These are phyloP conservation scores for Epinotia demarniana DNA, from an alignment of 2,888 invertebrate species.

Conservation along the genomic window DNA sequence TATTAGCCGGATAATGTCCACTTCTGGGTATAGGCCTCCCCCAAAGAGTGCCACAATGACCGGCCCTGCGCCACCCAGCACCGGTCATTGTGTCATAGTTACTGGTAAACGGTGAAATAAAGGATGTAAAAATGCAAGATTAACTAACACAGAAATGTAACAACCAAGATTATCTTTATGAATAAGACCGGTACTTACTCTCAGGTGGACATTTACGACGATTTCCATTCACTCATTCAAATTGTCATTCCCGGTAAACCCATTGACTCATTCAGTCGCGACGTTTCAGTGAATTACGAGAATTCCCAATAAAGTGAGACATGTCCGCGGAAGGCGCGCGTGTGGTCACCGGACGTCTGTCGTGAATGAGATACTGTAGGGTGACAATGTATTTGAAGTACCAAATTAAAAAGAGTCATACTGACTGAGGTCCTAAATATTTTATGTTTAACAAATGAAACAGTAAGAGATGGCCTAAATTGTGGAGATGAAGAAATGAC, in stretches of 20 bases:
- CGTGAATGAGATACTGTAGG: constrained; percentile 25
- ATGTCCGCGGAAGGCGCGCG: constrained; percentile 67
- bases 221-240: constrained; percentile 33
- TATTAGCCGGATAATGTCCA: too few species aligned
- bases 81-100: too few species aligned
- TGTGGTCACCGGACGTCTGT: constrained; percentile 71
- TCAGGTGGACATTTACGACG: constrained; percentile 34
- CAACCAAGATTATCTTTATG: neutral
- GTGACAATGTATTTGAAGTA: constrained; percentile 18
- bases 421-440: neutral
- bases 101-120: too few species aligned
- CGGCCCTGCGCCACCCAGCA: too few species aligned
- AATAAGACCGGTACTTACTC: constrained; percentile 14
- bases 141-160: neutral
- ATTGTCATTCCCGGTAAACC: constrained; percentile 51
- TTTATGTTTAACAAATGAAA: neutral
- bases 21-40: too few species aligned
- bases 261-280: constrained; percentile 51
- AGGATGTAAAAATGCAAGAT: too few species aligned
- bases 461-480: neutral
- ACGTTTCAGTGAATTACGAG: constrained; percentile 69
- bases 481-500: too few species aligned
- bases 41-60: too few species aligned
- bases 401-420: neutral
- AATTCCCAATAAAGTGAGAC: constrained; percentile 66